A percentile compares a stretch with the other conserved stretches of the same genome.
Conservation (phyloP, 2,113 vertebrate species). For the Rhineura floridana region DNA sequence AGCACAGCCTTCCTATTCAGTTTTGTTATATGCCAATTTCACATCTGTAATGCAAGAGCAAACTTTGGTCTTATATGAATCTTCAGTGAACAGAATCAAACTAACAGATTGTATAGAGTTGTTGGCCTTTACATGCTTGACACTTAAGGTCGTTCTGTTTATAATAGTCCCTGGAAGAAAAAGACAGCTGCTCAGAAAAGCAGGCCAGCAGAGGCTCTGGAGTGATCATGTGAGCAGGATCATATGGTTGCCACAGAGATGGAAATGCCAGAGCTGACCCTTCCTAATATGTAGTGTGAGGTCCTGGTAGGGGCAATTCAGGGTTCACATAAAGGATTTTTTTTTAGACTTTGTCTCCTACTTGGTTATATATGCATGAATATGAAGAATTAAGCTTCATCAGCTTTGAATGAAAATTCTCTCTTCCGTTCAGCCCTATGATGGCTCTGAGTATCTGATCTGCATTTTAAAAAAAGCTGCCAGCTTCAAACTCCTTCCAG, state of each 20-base stretch:
- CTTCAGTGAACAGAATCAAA: neutral
- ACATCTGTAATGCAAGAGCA: neutral
- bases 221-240: neutral
- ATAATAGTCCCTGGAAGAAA: neutral
- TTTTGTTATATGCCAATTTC: neutral
- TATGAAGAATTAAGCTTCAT: neutral
- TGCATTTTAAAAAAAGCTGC: neutral
- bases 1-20: neutral
- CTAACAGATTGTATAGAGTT: neutral
- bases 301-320: neutral
- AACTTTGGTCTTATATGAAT: neutral
- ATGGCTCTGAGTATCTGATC: neutral
- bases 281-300: neutral
- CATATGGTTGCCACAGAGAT: neutral
- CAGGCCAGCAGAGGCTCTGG: neutral
- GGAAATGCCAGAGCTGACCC: neutral
- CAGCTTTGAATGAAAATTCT: neutral
- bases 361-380: neutral
- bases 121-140: neutral
- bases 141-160: neutral
- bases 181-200: neutral
- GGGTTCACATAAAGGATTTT: neutral
- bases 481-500: neutral
- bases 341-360: neutral
- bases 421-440: neutral